phyloP scores from a whole-genome alignment of 2,797 vertebrate genomes.

The Sparus aurata region DNA sequence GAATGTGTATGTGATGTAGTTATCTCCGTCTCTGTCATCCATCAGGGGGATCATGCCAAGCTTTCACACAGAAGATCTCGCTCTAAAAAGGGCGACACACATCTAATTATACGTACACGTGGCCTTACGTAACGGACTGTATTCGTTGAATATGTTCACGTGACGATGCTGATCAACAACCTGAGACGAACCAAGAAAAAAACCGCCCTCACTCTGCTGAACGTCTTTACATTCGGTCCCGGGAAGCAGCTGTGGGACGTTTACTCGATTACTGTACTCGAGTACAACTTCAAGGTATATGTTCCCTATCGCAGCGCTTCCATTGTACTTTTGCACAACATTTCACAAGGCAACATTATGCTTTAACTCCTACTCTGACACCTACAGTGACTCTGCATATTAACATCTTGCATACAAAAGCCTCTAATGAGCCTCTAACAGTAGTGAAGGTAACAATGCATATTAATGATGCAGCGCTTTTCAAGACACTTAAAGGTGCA shows the following conservation, averaged over 20 bases:
- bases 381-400: background rate
- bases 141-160: background rate
- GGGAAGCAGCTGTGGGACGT: background rate
- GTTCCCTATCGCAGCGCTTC: too few species aligned
- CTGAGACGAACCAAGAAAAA: constrained; percentile 8
- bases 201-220: background rate
- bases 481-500: background rate
- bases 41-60: constrained; percentile 30
- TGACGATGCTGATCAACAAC: background rate
- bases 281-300: too few species aligned
- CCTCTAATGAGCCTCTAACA: too few species aligned
- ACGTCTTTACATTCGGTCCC: background rate
- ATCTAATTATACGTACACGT: constrained; percentile 17
- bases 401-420: background rate
- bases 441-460: background rate
- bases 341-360: background rate
- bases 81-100: constrained; percentile 20
- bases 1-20: constrained; percentile 21
- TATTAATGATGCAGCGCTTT: background rate
- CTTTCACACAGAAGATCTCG: constrained; percentile 25
- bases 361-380: background rate
- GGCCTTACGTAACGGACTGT: constrained; percentile 24
- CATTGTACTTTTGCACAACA: background rate
- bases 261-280: background rate
- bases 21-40: constrained; percentile 41